Conservation (phyloP, 2,113 vertebrate genomes). For the Isurus oxyrinchus region DNA sequence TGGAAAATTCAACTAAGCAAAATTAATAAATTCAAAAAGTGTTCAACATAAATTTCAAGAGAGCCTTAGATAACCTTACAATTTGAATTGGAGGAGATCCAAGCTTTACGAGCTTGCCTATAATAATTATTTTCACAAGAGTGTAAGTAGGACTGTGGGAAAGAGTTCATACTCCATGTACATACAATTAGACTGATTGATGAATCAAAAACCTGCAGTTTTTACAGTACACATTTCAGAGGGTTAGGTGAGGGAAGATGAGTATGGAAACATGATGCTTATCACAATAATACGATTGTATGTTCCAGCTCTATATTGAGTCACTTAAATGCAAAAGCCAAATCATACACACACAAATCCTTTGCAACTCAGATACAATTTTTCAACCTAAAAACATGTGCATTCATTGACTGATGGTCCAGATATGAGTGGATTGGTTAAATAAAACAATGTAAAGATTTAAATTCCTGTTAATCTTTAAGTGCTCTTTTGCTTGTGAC, state of each 20-base stretch:
- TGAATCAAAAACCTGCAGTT: neutral
- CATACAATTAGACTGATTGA: neutral
- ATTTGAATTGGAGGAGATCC: neutral
- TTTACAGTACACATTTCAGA: neutral
- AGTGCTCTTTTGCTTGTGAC: neutral
- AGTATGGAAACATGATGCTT: neutral
- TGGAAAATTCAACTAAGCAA: neutral
- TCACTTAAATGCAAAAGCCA: neutral
- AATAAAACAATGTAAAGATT: neutral
- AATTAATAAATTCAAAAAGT: neutral
- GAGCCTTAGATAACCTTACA: neutral
- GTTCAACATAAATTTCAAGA: neutral
- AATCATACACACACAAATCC: neutral
- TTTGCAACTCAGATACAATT: neutral
- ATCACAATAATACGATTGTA: neutral
- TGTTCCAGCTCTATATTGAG: neutral
- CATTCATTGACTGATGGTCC: neutral
- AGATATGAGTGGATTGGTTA: neutral
- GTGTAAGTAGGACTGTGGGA: neutral
- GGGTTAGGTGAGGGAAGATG: neutral
- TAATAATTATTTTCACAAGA: neutral
- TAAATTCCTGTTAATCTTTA: neutral
- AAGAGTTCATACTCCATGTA: neutral
- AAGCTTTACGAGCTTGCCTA: neutral
- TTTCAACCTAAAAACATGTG: neutral